A percentile compares a stretch with the other conserved stretches of the same genome.
Evolutionary conservation across 2,797 vertebrate species (phyloP).

Genomic region (Eleutherodactylus coqui): DNA sequence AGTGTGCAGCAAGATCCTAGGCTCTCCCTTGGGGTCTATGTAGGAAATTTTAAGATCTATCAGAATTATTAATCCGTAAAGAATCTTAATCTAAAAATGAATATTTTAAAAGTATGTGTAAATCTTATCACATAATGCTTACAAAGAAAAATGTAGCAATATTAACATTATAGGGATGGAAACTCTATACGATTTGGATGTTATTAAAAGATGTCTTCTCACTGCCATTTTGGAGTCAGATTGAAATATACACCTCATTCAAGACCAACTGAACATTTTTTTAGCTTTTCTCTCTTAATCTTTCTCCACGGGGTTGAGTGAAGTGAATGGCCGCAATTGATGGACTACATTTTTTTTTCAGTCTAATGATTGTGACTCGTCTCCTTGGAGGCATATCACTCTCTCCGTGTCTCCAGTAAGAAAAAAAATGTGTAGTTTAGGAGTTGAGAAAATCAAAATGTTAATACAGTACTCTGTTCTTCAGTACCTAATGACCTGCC

Average conservation of each 20-base stretch:
- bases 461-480: slow-evolving; percentile 4
- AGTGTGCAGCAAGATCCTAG: too few relatives aligned
- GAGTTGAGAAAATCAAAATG: slow-evolving; percentile 12
- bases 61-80: background rate
- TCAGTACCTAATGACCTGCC: background rate
- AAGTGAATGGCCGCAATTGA: background rate
- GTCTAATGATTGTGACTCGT: slow-evolving; percentile 2
- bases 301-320: background rate
- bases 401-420: background rate
- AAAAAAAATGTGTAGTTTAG: slow-evolving; percentile 17
- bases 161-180: background rate
- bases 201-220: background rate
- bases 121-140: background rate
- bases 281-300: background rate
- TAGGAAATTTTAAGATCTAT: background rate
- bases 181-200: background rate
- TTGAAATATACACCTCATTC: too few relatives aligned
- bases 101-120: background rate
- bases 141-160: background rate
- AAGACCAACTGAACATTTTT: too few relatives aligned
- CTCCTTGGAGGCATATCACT: background rate
- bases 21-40: background rate
- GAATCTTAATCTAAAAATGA: too few relatives aligned
- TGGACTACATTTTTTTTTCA: slow-evolving; percentile 16
- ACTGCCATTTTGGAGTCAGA: too few relatives aligned